Conservation (phyloP, 64 coral and sea anemone genomes). For the Pocillopora damicornis region DNA sequence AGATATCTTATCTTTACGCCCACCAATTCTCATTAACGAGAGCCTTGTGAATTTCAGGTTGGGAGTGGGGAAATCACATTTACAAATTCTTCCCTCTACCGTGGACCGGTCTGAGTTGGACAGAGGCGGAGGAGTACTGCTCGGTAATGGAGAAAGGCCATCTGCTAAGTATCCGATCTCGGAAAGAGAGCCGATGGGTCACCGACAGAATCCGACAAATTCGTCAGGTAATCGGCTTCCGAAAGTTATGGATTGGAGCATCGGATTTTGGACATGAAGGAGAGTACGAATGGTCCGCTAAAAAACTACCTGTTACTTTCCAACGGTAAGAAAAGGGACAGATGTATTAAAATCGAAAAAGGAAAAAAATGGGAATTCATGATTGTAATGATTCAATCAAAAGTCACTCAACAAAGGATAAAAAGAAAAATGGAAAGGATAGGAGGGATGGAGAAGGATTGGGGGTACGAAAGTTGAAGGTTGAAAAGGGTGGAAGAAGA, state of each 20-base stretch:
- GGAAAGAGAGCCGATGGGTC: constrained; percentile 39
- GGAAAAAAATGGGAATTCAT: background rate
- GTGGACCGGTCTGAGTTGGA: constrained; percentile 52
- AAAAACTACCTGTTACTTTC: constrained; percentile 25
- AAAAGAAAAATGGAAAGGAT: background rate
- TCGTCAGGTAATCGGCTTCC: constrained; percentile 41
- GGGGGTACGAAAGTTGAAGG: background rate
- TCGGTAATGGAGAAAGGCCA: constrained; percentile 43
- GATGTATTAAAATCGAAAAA: background rate
- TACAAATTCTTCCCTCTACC: constrained; percentile 64
- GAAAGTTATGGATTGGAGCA: constrained; percentile 67
- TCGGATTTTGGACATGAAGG: constrained; percentile 52
- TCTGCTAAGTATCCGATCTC: constrained; percentile 28
- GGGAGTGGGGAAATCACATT: constrained; percentile 39
- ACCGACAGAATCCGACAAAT: constrained; percentile 36
- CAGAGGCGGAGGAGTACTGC: constrained; percentile 68
- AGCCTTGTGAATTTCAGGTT: background rate
- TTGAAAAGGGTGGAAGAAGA: background rate
- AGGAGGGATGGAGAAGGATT: background rate
- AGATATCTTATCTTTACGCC: no score
- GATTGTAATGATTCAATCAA: background rate
- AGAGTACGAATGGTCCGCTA: constrained; percentile 43
- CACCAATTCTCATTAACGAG: background rate
- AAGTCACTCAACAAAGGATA: background rate
- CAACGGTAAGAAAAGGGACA: background rate